Percentiles rank a stretch among this genome's conserved stretches.
phyloP scores from a whole-genome alignment of 2,888 invertebrate species.

The Eupeodes latifasciatus region DNA sequence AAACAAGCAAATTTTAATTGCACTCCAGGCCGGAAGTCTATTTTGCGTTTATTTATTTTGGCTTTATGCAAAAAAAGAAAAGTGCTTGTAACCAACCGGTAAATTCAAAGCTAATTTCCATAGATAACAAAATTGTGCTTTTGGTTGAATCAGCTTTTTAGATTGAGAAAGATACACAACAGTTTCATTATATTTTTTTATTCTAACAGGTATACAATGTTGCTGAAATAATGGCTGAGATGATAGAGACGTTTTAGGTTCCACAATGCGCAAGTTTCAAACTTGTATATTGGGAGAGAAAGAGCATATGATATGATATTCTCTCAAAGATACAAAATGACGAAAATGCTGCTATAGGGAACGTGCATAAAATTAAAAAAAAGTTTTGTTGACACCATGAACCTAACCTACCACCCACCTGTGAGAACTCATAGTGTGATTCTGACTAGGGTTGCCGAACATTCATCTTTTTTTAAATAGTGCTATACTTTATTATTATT shows the following conservation, averaged over 20 bases:
- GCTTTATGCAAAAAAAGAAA: conserved; percentile 8
- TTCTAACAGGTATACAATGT: neutral
- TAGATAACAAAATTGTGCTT: conserved; percentile 68
- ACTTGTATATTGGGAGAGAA: neutral
- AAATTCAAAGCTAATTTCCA: conserved; percentile 69
- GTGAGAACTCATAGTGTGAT: conserved; percentile 34
- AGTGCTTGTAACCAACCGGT: conserved; percentile 60
- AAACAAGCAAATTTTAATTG: conserved; percentile 33
- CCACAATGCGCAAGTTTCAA: conserved; percentile 7
- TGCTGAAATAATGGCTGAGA: neutral
- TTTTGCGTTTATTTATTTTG: conserved; percentile 62
- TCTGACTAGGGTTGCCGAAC: conserved; percentile 40
- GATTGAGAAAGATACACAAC: neutral
- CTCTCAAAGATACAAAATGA: neutral
- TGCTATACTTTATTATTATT: too few species aligned
- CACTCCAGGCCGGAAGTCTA: conserved; percentile 54
- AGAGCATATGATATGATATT: neutral
- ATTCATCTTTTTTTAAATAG: neutral
- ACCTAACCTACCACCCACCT: conserved; percentile 64
- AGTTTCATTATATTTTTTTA: neutral
- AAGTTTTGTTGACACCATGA: conserved; percentile 34
- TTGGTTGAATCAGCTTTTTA: conserved; percentile 32
- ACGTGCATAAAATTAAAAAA: conserved; percentile 5
- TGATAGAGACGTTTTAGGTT: neutral
- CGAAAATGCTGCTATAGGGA: neutral